Evolutionary conservation across 2,797 vertebrate genomes (phyloP).

Genomic region (Bothrops alternatus): DNA sequence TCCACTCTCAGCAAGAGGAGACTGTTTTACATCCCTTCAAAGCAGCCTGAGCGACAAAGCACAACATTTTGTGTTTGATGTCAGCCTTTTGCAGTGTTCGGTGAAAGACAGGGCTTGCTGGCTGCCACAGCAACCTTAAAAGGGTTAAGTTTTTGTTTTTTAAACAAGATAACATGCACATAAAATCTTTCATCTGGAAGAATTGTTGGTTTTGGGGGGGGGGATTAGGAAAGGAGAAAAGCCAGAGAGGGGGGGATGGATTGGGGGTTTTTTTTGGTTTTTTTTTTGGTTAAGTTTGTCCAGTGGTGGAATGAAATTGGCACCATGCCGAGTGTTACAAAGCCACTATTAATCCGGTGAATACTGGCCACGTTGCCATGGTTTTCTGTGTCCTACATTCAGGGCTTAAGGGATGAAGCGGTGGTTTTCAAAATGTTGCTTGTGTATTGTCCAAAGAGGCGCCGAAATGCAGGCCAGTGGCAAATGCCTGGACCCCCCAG

Average conservation of each 20-base stretch:
- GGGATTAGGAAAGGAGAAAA: neutral
- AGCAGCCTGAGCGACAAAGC: neutral
- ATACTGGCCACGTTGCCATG: slow-evolving; percentile 35
- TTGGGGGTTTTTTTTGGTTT: too few relatives aligned
- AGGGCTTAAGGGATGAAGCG: neutral
- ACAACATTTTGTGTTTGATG: rapidly evolving
- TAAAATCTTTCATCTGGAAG: neutral
- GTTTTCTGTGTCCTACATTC: slow-evolving; percentile 19
- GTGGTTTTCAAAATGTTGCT: neutral
- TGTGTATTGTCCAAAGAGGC: neutral
- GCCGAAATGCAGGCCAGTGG: neutral
- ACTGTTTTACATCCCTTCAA: too few relatives aligned
- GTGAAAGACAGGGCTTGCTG: neutral
- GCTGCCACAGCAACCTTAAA: neutral
- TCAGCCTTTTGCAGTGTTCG: neutral
- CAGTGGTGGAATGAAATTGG: slow-evolving; percentile 45
- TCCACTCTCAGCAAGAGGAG: neutral
- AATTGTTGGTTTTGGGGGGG: too few relatives aligned
- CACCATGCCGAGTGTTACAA: slow-evolving; percentile 24
- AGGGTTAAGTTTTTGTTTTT: neutral
- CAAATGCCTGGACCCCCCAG: neutral
- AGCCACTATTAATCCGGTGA: slow-evolving; percentile 35
- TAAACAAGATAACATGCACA: neutral
- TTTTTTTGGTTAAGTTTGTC: slow-evolving; percentile 31
- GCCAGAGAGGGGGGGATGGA: too few relatives aligned